A percentile compares a stretch with the other conserved stretches of the same genome.
These are phyloP conservation scores for Loripinus fragilis DNA, from an alignment of 2,888 invertebrate genomes.

Conservation along the genomic window DNA sequence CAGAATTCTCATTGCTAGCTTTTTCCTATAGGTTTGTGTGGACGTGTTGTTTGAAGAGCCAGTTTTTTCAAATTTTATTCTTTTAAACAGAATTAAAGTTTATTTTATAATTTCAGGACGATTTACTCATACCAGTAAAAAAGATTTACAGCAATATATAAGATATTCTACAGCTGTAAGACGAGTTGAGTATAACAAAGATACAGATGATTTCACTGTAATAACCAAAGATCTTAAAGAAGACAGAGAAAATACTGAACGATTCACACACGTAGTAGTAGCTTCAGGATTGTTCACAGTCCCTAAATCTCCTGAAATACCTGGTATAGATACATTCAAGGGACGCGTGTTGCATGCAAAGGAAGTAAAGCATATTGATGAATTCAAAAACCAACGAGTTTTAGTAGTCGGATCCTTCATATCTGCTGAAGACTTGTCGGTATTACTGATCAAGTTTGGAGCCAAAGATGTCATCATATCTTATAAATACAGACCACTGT, in stretches of 20 bases:
- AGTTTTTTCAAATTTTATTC: too few species aligned
- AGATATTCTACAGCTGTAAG: constrained; percentile 22
- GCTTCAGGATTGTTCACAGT: constrained; percentile 15
- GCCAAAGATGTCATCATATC: not conserved
- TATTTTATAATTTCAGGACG: not conserved
- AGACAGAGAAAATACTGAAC: not conserved
- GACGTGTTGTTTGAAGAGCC: too few species aligned
- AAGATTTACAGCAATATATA: not conserved
- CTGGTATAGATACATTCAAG: constrained; percentile 19
- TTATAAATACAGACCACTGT: not conserved
- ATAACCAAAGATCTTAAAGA: constrained; percentile 5
- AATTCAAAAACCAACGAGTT: constrained; percentile 26
- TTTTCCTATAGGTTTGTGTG: too few species aligned
- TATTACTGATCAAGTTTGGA: constrained; percentile 2
- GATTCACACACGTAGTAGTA: constrained; percentile 25
- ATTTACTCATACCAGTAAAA: not conserved
- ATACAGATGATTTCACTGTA: constrained; percentile 32
- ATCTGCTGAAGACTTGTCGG: constrained; percentile 22
- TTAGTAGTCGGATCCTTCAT: constrained; percentile 18
- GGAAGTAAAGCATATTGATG: not conserved
- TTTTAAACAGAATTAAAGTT: too few species aligned
- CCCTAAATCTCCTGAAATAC: constrained; percentile 21
- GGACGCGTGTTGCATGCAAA: constrained; percentile 28
- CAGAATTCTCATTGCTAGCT: too few species aligned
- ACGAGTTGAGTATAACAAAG: constrained; percentile 24